Evolutionary conservation across 2,888 invertebrate species (phyloP).

Genomic region (Epirrhoe alternata): DNA sequence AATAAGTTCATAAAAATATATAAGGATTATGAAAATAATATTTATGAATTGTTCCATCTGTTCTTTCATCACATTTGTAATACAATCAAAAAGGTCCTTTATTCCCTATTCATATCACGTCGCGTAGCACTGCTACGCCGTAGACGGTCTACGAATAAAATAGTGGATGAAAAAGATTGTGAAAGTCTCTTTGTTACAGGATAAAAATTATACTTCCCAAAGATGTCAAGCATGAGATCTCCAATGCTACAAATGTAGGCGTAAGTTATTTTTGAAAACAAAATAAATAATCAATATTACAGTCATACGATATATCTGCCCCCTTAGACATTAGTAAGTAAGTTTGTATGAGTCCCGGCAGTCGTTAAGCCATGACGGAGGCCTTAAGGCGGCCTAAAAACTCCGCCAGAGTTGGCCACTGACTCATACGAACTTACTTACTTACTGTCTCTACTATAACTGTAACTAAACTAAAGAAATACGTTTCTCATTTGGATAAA

Average conservation of each 20-base stretch:
- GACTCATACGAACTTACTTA: too few relatives aligned
- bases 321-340: too few relatives aligned
- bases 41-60: not conserved
- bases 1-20: too few relatives aligned
- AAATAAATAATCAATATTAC: too few relatives aligned
- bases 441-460: too few relatives aligned
- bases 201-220: conserved; percentile 67
- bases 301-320: too few relatives aligned
- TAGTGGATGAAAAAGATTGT: not conserved
- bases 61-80: not conserved
- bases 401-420: too few relatives aligned
- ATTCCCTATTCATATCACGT: not conserved
- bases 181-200: conserved; percentile 53
- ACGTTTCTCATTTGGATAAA: too few relatives aligned
- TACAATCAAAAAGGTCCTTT: not conserved
- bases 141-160: conserved; percentile 3
- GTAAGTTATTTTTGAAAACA: conserved; percentile 65
- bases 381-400: too few relatives aligned
- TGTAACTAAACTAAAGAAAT: not conserved
- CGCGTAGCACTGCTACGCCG: conserved; percentile 4
- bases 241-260: conserved; percentile 57
- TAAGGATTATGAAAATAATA: too few relatives aligned
- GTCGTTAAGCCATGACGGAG: too few relatives aligned
- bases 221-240: conserved; percentile 56
- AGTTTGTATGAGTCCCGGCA: too few relatives aligned